These are phyloP conservation scores for Tenualosa thibaudeaui DNA, from an alignment of 2,797 vertebrate species.

Conservation along the genomic window DNA sequence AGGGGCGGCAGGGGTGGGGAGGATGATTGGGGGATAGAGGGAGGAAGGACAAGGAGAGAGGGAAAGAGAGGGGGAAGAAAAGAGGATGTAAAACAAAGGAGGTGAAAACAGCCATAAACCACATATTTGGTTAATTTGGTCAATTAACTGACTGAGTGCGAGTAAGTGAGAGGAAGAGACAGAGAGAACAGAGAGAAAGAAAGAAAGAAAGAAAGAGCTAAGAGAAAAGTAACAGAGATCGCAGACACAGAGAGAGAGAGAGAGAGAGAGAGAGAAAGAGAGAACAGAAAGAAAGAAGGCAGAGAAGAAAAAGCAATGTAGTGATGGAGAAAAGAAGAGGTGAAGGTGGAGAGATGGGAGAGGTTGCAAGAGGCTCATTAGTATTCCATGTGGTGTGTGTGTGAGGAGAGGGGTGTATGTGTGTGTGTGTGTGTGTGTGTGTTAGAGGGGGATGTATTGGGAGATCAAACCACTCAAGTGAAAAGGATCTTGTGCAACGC, in stretches of 20 bases:
- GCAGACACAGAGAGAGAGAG: background rate
- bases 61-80: background rate
- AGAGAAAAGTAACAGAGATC: background rate
- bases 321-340: background rate
- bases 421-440: slow-evolving; percentile 3
- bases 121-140: background rate
- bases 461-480: slow-evolving; percentile 35
- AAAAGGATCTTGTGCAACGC: slow-evolving; percentile 14
- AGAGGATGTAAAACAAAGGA: background rate
- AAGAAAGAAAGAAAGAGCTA: background rate
- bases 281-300: background rate
- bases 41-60: background rate
- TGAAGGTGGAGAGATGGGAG: background rate
- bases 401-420: background rate
- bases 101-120: background rate
- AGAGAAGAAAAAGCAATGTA: background rate
- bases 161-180: background rate
- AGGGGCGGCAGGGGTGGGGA: background rate
- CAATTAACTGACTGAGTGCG: background rate
- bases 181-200: background rate
- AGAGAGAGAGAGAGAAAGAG: background rate
- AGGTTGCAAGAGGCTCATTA: slow-evolving; percentile 43
- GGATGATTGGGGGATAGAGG: background rate
- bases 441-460: slow-evolving; percentile 43
- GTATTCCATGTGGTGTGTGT: slow-evolving; percentile 54